These are phyloP conservation scores for Erpetoichthys calabaricus DNA, from an alignment of 2,797 vertebrate genomes.

Conservation along the genomic window DNA sequence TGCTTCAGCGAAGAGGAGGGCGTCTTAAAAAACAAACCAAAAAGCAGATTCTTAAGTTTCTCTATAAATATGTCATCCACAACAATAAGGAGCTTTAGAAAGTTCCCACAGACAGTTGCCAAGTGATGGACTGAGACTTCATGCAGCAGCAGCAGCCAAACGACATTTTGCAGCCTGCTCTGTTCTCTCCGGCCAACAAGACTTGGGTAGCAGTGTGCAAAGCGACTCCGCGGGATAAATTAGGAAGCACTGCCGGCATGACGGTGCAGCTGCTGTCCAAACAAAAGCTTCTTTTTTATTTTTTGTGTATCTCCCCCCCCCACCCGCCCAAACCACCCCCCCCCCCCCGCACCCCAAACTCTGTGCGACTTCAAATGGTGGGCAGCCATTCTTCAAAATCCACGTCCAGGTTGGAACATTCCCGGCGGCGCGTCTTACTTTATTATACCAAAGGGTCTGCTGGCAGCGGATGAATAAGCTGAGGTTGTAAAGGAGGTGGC, in stretches of 20 bases:
- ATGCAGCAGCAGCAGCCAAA: constrained; percentile 69
- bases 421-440: constrained; percentile 23
- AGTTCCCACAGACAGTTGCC: constrained; percentile 53
- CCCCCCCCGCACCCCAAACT: too few relatives aligned
- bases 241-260: not conserved
- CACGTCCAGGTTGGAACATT: not conserved
- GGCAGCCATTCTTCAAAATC: not conserved
- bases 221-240: not conserved
- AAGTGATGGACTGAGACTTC: constrained; percentile 62
- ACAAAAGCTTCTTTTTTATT: not conserved
- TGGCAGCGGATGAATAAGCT: constrained; percentile 77
- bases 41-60: constrained; percentile 17
- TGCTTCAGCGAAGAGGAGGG: constrained; percentile 14
- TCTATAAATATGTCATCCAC: constrained; percentile 38
- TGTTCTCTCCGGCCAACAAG: constrained; percentile 50
- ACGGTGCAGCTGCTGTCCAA: constrained; percentile 1
- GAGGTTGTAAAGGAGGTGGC: constrained; percentile 84
- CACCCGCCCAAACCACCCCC: too few relatives aligned
- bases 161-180: constrained; percentile 59
- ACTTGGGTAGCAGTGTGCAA: constrained; percentile 43
- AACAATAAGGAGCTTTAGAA: constrained; percentile 21
- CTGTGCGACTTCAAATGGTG: not conserved
- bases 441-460: constrained; percentile 72
- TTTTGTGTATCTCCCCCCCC: too few relatives aligned
- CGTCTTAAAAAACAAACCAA: constrained; percentile 56